Evolutionary conservation across 2,113 vertebrate genomes (phyloP).

Genomic region (Pheucticus melanocephalus): DNA sequence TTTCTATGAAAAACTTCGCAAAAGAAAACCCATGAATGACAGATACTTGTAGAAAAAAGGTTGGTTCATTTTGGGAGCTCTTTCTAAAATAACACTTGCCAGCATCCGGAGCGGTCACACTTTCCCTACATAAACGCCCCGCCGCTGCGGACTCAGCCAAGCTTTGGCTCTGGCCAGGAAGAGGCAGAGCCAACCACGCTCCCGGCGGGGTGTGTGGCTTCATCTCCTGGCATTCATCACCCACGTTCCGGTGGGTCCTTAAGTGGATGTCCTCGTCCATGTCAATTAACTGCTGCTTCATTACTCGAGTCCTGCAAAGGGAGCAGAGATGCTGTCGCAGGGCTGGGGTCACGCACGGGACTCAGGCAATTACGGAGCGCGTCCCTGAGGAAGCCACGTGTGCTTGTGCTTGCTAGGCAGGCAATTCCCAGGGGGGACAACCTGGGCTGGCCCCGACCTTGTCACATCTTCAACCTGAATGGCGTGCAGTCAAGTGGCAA

Average conservation of each 20-base stretch:
- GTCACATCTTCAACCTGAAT: background rate
- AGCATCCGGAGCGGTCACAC: background rate
- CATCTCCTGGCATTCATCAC: constrained; percentile 16
- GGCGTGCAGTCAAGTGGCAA: background rate
- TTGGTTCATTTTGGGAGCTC: background rate
- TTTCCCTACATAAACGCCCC: background rate
- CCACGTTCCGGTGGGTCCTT: background rate
- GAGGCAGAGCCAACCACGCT: background rate
- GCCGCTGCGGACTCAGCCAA: background rate
- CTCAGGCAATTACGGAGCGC: accelerated
- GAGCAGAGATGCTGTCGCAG: background rate
- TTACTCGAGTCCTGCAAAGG: background rate
- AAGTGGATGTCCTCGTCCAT: constrained; percentile 43
- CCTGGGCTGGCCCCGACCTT: background rate
- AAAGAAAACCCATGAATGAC: background rate
- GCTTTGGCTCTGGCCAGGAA: background rate
- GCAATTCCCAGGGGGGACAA: background rate
- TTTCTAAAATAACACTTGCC: background rate
- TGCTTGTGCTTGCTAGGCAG: background rate
- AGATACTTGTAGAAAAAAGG: background rate
- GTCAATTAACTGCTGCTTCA: constrained; percentile 45
- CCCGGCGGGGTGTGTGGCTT: accelerated
- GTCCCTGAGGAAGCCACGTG: background rate
- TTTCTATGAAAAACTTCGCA: background rate
- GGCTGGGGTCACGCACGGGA: background rate